Evolutionary conservation across 30 jellyfish, hydroid and myxozoan genomes (phyloP).

Genomic region (Turritopsis rubra): DNA sequence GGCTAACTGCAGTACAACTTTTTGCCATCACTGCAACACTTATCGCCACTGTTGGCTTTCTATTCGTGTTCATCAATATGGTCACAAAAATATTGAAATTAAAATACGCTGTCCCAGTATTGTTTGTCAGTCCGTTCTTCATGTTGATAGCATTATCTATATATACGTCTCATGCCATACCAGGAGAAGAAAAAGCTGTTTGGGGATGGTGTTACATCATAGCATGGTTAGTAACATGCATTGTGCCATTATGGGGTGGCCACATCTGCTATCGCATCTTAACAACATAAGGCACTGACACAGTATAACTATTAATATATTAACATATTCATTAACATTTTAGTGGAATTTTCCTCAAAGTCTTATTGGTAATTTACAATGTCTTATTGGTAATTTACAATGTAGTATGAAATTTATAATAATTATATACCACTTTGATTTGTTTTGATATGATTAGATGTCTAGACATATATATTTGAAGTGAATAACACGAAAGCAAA

Average conservation of each 20-base stretch:
- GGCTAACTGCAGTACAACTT: not conserved
- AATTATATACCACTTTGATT: too few relatives aligned
- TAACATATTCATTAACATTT: too few relatives aligned
- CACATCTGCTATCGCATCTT: not conserved
- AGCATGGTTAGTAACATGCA: slow-evolving; percentile 16
- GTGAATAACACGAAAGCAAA: too few relatives aligned
- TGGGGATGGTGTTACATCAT: slow-evolving; percentile 22
- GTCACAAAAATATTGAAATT: not conserved
- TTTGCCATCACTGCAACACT: not conserved
- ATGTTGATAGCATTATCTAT: slow-evolving; percentile 14
- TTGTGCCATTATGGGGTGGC: slow-evolving; percentile 7
- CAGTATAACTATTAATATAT: too few relatives aligned
- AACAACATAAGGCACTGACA: not conserved
- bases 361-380: too few relatives aligned
- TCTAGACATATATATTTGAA: too few relatives aligned
- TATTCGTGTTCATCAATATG: not conserved
- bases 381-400: too few relatives aligned
- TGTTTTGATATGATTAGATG: too few relatives aligned
- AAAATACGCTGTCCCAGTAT: not conserved
- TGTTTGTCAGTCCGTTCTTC: slow-evolving; percentile 2
- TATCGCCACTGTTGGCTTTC: not conserved
- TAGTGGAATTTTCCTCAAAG: too few relatives aligned
- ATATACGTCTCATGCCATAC: not conserved
- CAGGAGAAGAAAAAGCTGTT: not conserved
- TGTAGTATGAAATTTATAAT: too few relatives aligned